These are phyloP conservation scores for Struthidea cinerea DNA, from an alignment of 2,113 vertebrate genomes.

Conservation along the genomic window DNA sequence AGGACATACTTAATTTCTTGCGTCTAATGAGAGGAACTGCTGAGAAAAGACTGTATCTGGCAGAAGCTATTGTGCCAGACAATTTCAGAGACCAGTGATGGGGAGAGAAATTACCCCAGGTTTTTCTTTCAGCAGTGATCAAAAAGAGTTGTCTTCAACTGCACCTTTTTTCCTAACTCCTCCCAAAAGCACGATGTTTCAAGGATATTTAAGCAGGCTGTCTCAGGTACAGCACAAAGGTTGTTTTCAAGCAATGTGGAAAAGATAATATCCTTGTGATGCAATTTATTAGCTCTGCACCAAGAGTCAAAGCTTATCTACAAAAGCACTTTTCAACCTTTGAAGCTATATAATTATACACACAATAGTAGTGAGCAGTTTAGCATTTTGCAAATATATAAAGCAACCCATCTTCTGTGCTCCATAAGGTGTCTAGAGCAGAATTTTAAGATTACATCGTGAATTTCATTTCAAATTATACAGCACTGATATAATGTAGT, in stretches of 20 bases:
- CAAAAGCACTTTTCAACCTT: not conserved
- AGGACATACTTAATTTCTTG: not conserved
- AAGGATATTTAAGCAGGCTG: not conserved
- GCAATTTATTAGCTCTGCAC: not conserved
- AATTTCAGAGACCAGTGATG: not conserved
- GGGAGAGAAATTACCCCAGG: not conserved
- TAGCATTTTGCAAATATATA: not conserved
- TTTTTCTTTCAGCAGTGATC: not conserved
- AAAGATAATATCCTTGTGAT: not conserved
- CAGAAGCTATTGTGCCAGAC: not conserved
- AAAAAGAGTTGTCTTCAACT: not conserved
- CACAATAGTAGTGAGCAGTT: not conserved
- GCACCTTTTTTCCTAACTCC: not conserved
- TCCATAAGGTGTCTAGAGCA: not conserved
- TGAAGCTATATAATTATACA: not conserved
- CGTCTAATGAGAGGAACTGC: not conserved
- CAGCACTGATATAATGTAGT: not conserved
- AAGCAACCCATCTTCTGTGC: not conserved
- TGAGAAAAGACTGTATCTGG: not conserved
- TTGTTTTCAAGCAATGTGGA: not conserved
- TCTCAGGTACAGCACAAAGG: not conserved
- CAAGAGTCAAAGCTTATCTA: not conserved
- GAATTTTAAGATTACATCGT: not conserved
- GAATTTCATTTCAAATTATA: not conserved
- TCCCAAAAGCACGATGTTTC: not conserved